Conservation (phyloP, 2,113 vertebrate genomes). For the Atrichornis clamosus region DNA sequence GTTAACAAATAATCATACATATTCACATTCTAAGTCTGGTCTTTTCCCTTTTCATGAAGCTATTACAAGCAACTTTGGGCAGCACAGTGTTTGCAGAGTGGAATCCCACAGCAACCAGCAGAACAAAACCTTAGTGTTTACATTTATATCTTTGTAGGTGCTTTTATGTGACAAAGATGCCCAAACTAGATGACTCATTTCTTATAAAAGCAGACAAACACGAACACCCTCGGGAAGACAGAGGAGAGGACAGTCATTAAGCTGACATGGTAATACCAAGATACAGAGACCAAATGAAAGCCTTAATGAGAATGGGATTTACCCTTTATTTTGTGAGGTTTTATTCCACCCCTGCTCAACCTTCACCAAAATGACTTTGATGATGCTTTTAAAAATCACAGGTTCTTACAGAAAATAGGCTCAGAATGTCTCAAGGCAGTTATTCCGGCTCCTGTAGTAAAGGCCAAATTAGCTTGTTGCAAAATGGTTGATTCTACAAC, state of each 20-base stretch:
- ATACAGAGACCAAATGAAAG: background rate
- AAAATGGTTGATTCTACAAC: background rate
- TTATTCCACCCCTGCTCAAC: background rate
- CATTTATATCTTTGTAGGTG: background rate
- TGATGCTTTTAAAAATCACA: background rate
- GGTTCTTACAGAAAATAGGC: background rate
- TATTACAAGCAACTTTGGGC: background rate
- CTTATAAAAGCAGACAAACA: background rate
- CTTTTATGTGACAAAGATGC: background rate
- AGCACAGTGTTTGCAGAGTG: background rate
- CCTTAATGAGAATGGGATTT: background rate
- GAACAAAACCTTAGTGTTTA: background rate
- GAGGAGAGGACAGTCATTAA: background rate
- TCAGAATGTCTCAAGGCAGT: background rate
- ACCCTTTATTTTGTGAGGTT: background rate
- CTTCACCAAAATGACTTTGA: background rate
- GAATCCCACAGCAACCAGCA: background rate
- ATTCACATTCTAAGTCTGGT: background rate
- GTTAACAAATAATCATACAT: background rate
- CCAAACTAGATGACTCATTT: background rate
- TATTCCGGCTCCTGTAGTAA: background rate
- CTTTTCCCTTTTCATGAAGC: background rate
- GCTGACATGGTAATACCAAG: background rate
- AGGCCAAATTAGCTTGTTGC: conserved; percentile 19
- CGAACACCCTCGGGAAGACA: background rate